Evolutionary conservation across 2,113 vertebrate genomes (phyloP), one percentile per base, ranked within the genome.

Genomic region (Hippocampus barbouri): DNA sequence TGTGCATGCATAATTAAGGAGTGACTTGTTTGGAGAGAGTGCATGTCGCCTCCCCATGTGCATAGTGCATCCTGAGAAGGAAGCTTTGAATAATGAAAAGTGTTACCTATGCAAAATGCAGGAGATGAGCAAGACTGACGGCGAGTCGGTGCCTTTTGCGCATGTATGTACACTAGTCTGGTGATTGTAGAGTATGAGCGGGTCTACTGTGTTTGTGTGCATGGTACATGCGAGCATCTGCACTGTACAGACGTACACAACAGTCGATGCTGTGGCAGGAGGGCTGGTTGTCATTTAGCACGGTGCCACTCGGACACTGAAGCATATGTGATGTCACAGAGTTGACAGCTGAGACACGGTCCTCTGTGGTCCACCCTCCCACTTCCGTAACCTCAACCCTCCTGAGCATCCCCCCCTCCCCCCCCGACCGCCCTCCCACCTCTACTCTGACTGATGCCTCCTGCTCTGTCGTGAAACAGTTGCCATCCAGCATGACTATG

Each of bases 31-130:
- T 88, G 80, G 89, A 87, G 89, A 91, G 88, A 91, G 89, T 89
- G 91, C 87, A 86, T 89, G 91, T 90, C 85, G 74, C 88, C 86
- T 89, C 85, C 83, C 79, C 54, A 79, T 91, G 88, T 83, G 89
- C 89, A 86, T 82, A 82, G 83, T 85, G 81, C 88, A 85, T 88
- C 89, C 90, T 85, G 85, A 89, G 87, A 91, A 91, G 89, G 90
- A 83, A 89, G 87, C 87, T 89, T 88, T 93, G 89, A 92, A 92
- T 93, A 92, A 93, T 93, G 91, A 92, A 93, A 88, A 90, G 87
- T 89, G 89, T 90, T 87, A 91, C 85, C 86, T 89, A 92, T 92
- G 90, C 88, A 91, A 92, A 92, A 92, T 92, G 90, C 88, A 92
- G 80, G 85, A 92, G 89, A 88, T 89, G 80, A 88, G 77, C 84